Evolutionary conservation across 2,888 invertebrate genomes (phyloP).

Genomic region (Dendrolimus houi): DNA sequence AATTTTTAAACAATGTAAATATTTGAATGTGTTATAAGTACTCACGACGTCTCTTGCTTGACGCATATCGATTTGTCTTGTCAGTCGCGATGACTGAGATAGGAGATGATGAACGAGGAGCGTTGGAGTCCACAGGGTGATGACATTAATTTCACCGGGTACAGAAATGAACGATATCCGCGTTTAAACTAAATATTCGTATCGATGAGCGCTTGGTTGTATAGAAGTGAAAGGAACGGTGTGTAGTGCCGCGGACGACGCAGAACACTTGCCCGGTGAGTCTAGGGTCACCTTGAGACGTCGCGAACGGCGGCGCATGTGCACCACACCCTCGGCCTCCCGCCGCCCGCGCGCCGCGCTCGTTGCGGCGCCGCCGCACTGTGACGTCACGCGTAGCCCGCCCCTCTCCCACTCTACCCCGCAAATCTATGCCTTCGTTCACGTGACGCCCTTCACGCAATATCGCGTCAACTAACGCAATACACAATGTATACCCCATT

Average conservation of each 20-base stretch:
- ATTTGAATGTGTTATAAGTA: constrained; percentile 40
- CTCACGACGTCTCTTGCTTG: constrained; percentile 69
- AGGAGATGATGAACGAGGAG: constrained; percentile 69
- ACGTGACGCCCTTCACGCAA: constrained; percentile 59
- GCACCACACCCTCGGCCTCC: constrained; percentile 67
- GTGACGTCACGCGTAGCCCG: constrained; percentile 46
- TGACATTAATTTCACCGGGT: constrained; percentile 57
- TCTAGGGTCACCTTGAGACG: constrained; percentile 70
- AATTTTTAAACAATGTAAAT: constrained; percentile 32
- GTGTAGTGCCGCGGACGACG: constrained; percentile 38
- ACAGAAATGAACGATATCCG: constrained; percentile 49
- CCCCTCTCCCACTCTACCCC: constrained; percentile 9
- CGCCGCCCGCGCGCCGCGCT: constrained; percentile 25
- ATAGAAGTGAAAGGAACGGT: constrained; percentile 58
- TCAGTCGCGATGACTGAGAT: constrained; percentile 65
- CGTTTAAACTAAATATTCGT: constrained; percentile 54
- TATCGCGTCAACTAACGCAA: constrained; percentile 35
- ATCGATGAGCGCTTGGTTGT: constrained; percentile 30
- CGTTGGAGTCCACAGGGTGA: constrained; percentile 71
- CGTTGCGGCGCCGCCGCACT: constrained; percentile 18
- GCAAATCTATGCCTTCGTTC: constrained; percentile 20
- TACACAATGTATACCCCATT: constrained; percentile 16
- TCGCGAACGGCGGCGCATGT: constrained; percentile 57
- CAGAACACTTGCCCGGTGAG: constrained; percentile 45
- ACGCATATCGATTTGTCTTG: constrained; percentile 73